phyloP scores from a whole-genome alignment of 2,888 invertebrate species.

The Eupithecia abbreviata region DNA sequence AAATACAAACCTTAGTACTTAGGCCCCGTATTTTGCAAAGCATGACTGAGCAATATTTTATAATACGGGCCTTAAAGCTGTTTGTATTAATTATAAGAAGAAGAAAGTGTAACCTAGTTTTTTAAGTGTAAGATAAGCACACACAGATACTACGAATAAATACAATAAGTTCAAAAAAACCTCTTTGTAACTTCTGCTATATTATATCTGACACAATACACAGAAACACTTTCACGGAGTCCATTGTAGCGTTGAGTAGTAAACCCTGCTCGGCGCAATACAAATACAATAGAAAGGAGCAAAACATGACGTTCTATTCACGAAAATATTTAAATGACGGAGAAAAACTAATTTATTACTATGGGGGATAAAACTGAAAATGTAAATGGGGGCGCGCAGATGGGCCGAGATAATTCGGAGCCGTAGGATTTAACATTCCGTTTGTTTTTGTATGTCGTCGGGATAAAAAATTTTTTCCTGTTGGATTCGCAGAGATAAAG shows the following conservation, averaged over 20 bases:
- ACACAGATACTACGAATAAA: too few species aligned
- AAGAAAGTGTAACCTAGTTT: too few species aligned
- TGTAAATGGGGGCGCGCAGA: slow-evolving; percentile 46
- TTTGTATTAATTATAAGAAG: too few species aligned
- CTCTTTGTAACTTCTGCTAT: background rate
- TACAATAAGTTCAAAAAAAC: background rate
- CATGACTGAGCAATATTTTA: background rate
- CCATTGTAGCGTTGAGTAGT: slow-evolving; percentile 21
- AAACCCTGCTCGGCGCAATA: slow-evolving; percentile 22
- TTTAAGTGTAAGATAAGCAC: too few species aligned
- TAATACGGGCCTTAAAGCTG: background rate
- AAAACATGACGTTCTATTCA: slow-evolving; percentile 34
- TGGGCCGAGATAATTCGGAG: slow-evolving; percentile 44
- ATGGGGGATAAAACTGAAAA: slow-evolving; percentile 46
- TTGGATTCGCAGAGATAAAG: background rate
- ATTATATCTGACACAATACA: slow-evolving; percentile 4
- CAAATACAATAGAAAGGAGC: slow-evolving; percentile 11
- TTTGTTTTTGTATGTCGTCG: slow-evolving; percentile 20
- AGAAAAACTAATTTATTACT: slow-evolving; percentile 51
- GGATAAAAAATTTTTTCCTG: slow-evolving; percentile 3
- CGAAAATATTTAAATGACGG: slow-evolving; percentile 47
- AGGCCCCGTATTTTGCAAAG: background rate
- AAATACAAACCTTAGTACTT: background rate
- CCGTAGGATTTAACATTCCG: slow-evolving; percentile 36
- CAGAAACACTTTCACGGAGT: background rate